Percentiles rank a stretch among this genome's conserved stretches.
phyloP scores from a whole-genome alignment of 2,113 vertebrate genomes.

The Pseudonaja textilis region DNA sequence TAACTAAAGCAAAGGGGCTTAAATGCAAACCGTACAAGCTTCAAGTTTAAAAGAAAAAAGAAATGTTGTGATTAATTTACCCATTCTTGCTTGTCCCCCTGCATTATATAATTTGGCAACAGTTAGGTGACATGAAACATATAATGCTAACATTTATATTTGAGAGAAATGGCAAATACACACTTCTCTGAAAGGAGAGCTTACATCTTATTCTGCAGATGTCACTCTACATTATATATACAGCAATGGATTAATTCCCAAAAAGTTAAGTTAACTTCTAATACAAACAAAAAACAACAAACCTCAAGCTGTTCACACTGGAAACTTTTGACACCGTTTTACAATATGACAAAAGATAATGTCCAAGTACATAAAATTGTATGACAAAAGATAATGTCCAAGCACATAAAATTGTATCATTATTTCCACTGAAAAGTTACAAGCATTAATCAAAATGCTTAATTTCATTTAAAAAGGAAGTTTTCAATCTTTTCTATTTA shows the following conservation, averaged over 20 bases:
- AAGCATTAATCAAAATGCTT: background rate
- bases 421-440: background rate
- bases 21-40: conserved; percentile 44
- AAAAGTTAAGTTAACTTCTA: background rate
- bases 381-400: background rate
- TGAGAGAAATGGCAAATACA: background rate
- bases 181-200: background rate
- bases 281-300: background rate
- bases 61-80: conserved; percentile 8
- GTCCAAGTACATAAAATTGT: background rate
- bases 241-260: rapidly evolving
- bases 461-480: background rate
- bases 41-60: conserved; percentile 17
- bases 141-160: background rate
- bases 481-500: background rate
- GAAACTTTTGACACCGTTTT: background rate
- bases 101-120: rapidly evolving
- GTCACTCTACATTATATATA: rapidly evolving
- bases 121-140: background rate
- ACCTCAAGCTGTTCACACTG: background rate
- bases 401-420: background rate
- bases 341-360: background rate
- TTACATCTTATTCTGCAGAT: background rate
- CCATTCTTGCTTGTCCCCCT: background rate
- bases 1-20: conserved; percentile 58